Percentiles rank a stretch among this genome's conserved stretches.
These are phyloP conservation scores for Thysanoteuthis rhombus DNA, from an alignment of 2,888 invertebrate genomes.

Conservation along the genomic window DNA sequence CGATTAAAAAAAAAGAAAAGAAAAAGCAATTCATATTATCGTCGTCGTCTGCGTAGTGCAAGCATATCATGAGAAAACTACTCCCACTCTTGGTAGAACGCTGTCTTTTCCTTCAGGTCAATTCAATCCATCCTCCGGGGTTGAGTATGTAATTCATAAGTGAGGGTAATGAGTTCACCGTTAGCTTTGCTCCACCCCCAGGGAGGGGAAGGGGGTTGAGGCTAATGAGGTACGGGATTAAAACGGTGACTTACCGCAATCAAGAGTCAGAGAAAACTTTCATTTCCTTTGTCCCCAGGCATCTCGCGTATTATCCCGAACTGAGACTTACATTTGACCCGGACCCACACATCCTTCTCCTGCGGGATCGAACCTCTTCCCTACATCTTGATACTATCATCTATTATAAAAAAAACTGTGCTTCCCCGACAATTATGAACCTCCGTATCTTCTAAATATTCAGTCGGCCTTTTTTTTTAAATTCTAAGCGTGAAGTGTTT, in stretches of 20 bases:
- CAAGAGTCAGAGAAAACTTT: not conserved
- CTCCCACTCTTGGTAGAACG: not conserved
- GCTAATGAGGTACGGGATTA: too few species aligned
- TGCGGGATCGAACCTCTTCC: not conserved
- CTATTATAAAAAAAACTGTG: not conserved
- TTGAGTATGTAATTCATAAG: not conserved
- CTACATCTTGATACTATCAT: not conserved
- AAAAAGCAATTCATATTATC: too few species aligned
- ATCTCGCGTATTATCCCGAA: not conserved
- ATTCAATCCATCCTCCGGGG: not conserved
- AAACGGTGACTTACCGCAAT: not conserved
- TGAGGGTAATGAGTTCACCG: conserved; percentile 12
- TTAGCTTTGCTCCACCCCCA: not conserved
- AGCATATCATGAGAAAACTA: not conserved
- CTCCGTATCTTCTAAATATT: too few species aligned
- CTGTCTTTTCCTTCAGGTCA: not conserved
- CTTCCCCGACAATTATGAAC: not conserved
- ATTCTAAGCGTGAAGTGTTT: not conserved
- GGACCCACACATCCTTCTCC: too few species aligned
- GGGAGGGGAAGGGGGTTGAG: not conserved
- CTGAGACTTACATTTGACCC: too few species aligned
- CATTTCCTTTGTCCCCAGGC: not conserved
- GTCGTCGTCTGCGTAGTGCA: too few species aligned
- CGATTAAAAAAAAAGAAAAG: too few species aligned
- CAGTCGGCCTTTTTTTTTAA: not conserved